phyloP scores from a whole-genome alignment of 2,797 vertebrate genomes.

The Phataginus tricuspis region DNA sequence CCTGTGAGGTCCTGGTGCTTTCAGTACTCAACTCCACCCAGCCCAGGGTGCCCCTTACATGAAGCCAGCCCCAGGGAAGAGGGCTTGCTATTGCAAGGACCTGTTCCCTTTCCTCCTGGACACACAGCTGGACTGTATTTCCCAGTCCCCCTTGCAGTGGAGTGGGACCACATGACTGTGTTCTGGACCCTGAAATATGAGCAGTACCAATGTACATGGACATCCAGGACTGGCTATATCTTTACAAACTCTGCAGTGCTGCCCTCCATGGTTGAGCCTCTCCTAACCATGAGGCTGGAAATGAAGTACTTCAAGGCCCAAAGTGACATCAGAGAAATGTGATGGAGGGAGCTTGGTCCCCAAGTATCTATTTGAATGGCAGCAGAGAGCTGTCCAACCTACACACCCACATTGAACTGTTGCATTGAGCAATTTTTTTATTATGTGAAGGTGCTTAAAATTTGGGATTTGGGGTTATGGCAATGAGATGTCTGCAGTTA shows the following conservation, averaged over 20 bases:
- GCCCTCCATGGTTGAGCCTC: not conserved
- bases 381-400: not conserved
- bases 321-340: not conserved
- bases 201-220: not conserved
- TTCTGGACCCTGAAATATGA: not conserved
- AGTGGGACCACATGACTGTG: not conserved
- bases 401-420: not conserved
- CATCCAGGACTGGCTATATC: not conserved
- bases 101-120: not conserved
- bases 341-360: not conserved
- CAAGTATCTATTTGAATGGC: not conserved
- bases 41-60: not conserved
- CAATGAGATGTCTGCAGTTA: not conserved
- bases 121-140: not conserved
- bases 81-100: not conserved
- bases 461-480: not conserved
- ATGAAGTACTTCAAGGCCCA: not conserved
- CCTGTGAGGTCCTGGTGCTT: not conserved
- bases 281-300: not conserved
- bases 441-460: not conserved
- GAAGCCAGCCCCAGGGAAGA: not conserved
- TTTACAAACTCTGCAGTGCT: not conserved
- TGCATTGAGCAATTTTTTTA: not conserved
- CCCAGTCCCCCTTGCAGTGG: not conserved
- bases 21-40: not conserved